phyloP scores from a whole-genome alignment of 2,113 vertebrate genomes.

The Leucosticte australis region DNA sequence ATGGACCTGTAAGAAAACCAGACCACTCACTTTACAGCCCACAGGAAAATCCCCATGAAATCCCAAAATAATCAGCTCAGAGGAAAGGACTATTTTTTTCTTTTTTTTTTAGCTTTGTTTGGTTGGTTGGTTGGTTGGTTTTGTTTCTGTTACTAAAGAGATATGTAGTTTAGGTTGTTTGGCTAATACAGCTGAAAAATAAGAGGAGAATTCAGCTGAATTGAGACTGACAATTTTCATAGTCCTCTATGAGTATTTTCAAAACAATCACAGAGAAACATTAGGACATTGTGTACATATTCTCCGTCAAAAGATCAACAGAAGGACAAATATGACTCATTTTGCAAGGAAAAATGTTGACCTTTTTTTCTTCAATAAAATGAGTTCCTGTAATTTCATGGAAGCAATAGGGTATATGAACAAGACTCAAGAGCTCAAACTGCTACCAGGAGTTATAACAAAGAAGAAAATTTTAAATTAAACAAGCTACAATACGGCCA shows the following conservation, averaged over 20 bases:
- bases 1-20: not conserved
- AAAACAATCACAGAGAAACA: not conserved
- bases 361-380: not conserved
- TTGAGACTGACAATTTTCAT: conserved; percentile 48
- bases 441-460: not conserved
- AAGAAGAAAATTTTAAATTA: not conserved
- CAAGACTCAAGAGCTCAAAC: not conserved
- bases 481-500: not conserved
- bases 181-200: conserved; percentile 15
- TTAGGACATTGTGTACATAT: not conserved
- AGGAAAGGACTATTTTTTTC: not conserved
- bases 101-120: not conserved
- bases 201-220: conserved; percentile 26
- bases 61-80: not conserved
- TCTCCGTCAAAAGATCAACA: not conserved
- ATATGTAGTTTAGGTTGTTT: not conserved
- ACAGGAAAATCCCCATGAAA: conserved; percentile 3
- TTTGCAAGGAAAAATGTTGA: conserved; percentile 39
- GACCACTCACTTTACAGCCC: not conserved
- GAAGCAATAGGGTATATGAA: not conserved
- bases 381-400: not conserved
- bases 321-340: conserved; percentile 19
- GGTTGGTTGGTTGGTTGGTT: too few relatives aligned
- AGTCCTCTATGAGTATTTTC: conserved; percentile 10
- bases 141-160: not conserved